Conservation (phyloP, 1,140 invertebrate genomes). For the Melanaphis sacchari region DNA sequence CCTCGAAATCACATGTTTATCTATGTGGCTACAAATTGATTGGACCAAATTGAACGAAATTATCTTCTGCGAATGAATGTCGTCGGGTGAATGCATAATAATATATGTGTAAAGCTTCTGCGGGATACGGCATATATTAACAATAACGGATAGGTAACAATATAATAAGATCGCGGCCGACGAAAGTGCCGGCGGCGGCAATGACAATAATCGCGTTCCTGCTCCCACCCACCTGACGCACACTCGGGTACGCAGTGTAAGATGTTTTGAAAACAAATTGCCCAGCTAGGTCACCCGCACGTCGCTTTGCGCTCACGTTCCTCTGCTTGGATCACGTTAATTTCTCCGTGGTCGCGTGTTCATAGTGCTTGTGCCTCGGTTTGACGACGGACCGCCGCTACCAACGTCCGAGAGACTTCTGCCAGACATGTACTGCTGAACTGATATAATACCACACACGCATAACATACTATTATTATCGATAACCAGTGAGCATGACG, state of each 20-base stretch:
- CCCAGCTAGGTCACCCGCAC: background rate
- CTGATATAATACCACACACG: background rate
- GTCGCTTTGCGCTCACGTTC: background rate
- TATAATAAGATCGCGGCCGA: background rate
- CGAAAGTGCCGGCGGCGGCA: background rate
- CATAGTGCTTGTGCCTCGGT: background rate
- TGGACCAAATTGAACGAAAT: constrained; percentile 11
- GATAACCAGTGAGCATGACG: background rate
- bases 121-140: background rate
- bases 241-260: background rate
- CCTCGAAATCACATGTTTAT: background rate
- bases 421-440: background rate
- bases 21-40: background rate
- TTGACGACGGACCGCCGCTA: background rate
- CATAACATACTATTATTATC: background rate
- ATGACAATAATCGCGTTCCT: background rate
- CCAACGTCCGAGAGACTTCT: background rate
- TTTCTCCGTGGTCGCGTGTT: background rate
- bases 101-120: background rate
- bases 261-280: constrained; percentile 1
- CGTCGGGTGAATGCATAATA: background rate
- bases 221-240: background rate
- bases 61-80: background rate
- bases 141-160: background rate
- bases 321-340: background rate